Evolutionary conservation across 2,888 invertebrate genomes (phyloP).

Genomic region (Clitarchus hookeri): DNA sequence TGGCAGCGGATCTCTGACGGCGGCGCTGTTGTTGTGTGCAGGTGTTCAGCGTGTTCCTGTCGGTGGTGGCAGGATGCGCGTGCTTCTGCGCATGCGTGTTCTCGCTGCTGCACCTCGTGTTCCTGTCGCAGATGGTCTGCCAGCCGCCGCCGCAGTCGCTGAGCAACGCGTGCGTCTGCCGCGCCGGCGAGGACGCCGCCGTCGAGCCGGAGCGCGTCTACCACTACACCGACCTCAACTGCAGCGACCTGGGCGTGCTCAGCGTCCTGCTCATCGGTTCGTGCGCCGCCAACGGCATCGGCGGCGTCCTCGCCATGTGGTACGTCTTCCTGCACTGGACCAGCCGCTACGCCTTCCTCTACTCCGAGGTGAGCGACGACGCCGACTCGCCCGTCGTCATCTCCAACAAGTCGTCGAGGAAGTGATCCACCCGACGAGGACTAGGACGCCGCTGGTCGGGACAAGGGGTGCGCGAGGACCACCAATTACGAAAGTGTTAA

Average conservation of each 20-base stretch:
- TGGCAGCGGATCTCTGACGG: not conserved
- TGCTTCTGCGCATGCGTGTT: conserved; percentile 54
- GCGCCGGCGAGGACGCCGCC: conserved; percentile 32
- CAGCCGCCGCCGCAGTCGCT: conserved; percentile 51
- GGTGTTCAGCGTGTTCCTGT: conserved; percentile 54
- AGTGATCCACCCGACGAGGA: not conserved
- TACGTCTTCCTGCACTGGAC: conserved; percentile 57
- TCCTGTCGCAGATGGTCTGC: conserved; percentile 53
- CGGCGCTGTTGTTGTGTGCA: conserved; percentile 45
- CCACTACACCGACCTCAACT: conserved; percentile 56
- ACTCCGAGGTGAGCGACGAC: conserved; percentile 52
- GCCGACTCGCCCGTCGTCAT: conserved; percentile 49
- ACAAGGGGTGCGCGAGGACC: too few species aligned
- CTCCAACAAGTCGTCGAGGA: conserved; percentile 34
- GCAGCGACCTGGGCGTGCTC: conserved; percentile 54
- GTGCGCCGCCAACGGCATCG: conserved; percentile 53
- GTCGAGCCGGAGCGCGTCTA: conserved; percentile 43
- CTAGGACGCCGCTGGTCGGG: too few species aligned
- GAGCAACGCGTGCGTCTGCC: conserved; percentile 55
- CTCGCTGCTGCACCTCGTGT: conserved; percentile 53
- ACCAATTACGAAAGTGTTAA: too few species aligned
- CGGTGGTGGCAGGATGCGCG: conserved; percentile 52
- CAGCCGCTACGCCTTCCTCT: conserved; percentile 53
- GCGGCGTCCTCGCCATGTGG: conserved; percentile 53
- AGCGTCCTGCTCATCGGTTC: conserved; percentile 53